A percentile compares a stretch with the other conserved stretches of the same genome.
Evolutionary conservation across 2,797 vertebrate genomes (phyloP).

Genomic region (Cuniculus paca): DNA sequence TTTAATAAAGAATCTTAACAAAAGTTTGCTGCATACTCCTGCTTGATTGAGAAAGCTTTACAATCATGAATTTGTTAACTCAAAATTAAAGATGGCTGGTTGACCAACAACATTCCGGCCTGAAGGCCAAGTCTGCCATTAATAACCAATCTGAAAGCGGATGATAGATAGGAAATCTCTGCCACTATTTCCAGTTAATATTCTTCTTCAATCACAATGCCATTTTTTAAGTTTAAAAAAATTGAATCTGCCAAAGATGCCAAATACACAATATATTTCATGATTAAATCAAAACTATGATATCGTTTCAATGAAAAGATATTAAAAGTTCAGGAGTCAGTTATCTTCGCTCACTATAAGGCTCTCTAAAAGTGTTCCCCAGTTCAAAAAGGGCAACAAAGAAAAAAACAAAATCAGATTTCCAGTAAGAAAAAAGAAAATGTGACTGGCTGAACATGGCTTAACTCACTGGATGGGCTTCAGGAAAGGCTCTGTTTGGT

Average conservation of each 20-base stretch:
- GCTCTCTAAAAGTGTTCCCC: slow-evolving; percentile 1
- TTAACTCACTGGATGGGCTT: neutral
- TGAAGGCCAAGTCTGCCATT: slow-evolving; percentile 81
- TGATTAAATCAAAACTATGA: slow-evolving; percentile 80
- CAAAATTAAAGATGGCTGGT: slow-evolving; percentile 78
- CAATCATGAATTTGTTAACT: slow-evolving; percentile 85
- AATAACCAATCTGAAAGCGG: slow-evolving; percentile 85
- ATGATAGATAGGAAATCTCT: slow-evolving; percentile 76
- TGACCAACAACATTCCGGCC: slow-evolving; percentile 84
- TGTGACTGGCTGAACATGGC: neutral
- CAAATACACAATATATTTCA: slow-evolving; percentile 81
- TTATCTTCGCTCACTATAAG: slow-evolving; percentile 8
- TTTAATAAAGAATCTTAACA: neutral
- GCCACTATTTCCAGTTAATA: slow-evolving; percentile 81
- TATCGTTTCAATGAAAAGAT: slow-evolving; percentile 75
- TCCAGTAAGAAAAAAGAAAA: neutral
- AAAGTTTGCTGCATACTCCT: neutral
- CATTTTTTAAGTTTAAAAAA: slow-evolving; percentile 57
- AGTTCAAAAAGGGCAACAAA: slow-evolving; percentile 60
- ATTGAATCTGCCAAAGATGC: slow-evolving; percentile 81
- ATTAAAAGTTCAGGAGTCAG: neutral
- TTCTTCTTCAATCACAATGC: slow-evolving; percentile 81
- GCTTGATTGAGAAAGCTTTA: slow-evolving; percentile 72
- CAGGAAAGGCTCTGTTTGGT: neutral
- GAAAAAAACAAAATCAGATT: slow-evolving; percentile 47